A percentile compares a stretch with the other conserved stretches of the same genome.
These are phyloP conservation scores for Phyllostomus discolor DNA, from an alignment of 2,113 vertebrate species.

Conservation along the genomic window DNA sequence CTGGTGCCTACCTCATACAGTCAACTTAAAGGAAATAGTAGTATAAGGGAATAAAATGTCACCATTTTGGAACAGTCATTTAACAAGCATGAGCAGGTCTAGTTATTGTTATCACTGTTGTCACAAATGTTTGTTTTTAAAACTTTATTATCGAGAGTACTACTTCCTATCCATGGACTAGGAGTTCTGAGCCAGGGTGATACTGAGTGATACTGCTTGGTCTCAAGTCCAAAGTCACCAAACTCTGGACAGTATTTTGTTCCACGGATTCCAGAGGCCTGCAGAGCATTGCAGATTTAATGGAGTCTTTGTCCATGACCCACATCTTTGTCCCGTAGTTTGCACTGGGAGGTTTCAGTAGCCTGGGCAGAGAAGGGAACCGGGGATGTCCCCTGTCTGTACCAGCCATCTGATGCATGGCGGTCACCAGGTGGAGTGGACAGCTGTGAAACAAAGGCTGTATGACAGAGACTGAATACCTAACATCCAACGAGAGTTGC, in stretches of 20 bases:
- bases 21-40: neutral
- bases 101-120: neutral
- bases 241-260: neutral
- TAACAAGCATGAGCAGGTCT: neutral
- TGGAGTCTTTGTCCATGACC: fast-evolving
- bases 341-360: neutral
- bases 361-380: neutral
- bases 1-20: neutral
- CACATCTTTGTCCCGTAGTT: neutral
- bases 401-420: neutral
- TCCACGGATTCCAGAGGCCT: neutral
- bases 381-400: neutral
- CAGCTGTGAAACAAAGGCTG: neutral
- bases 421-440: neutral
- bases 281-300: neutral
- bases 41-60: neutral
- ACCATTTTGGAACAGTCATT: neutral
- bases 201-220: neutral
- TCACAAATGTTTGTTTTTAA: neutral
- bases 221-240: neutral
- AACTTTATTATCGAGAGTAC: neutral
- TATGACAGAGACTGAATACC: neutral
- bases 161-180: neutral
- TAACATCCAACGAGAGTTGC: neutral
- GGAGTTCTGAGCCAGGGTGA: neutral